phyloP scores from a whole-genome alignment of 2,113 vertebrate species.

The Todiramphus chloris region DNA sequence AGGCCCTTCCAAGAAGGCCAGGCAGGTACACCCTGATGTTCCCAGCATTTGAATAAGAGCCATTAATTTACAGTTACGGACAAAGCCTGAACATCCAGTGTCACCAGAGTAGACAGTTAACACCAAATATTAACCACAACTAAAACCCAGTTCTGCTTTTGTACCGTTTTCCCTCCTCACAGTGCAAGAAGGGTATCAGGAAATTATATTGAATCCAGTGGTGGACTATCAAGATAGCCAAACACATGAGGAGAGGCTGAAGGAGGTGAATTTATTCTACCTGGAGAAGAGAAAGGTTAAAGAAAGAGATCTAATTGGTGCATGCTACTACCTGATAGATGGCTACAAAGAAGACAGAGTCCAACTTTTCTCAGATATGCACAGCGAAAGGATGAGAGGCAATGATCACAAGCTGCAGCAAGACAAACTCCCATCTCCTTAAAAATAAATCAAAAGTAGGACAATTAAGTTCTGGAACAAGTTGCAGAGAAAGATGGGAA shows the following conservation, averaged over 20 bases:
- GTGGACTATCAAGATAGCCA: not conserved
- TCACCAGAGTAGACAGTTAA: not conserved
- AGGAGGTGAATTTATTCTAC: not conserved
- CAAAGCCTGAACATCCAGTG: not conserved
- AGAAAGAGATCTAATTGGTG: not conserved
- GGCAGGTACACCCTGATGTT: not conserved
- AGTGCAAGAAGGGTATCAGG: not conserved
- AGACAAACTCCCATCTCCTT: not conserved
- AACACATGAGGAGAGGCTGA: not conserved
- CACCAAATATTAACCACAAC: not conserved
- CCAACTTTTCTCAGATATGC: not conserved
- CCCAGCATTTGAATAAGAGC: not conserved
- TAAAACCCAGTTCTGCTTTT: not conserved
- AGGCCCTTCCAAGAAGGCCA: not conserved
- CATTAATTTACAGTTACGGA: not conserved
- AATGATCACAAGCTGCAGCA: not conserved
- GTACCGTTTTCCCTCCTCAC: not conserved
- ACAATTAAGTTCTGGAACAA: not conserved
- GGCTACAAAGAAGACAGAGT: not conserved
- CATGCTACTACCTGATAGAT: not conserved
- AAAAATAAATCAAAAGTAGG: not conserved
- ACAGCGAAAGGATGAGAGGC: not conserved
- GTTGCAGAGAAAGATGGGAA: not conserved
- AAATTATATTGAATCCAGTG: not conserved
- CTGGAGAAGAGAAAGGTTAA: not conserved